These are phyloP conservation scores for Parnassius smintheus DNA, from an alignment of 2,888 invertebrate genomes.

Conservation along the genomic window DNA sequence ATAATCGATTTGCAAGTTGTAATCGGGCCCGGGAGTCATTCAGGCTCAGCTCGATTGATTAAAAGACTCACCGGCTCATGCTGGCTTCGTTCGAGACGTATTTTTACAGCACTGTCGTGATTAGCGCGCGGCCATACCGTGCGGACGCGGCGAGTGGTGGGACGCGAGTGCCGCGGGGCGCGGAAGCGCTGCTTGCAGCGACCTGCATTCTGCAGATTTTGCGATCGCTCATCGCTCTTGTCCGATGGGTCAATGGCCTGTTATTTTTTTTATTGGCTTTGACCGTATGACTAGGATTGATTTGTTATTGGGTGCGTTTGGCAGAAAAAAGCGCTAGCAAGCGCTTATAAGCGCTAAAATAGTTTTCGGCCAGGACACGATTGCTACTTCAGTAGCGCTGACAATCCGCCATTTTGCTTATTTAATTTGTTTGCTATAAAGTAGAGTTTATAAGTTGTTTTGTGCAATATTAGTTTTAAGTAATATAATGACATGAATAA, in stretches of 20 bases:
- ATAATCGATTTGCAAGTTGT: neutral
- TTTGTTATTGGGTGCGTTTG: too few species aligned
- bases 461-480: too few species aligned
- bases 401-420: too few species aligned
- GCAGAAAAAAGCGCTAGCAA: too few species aligned
- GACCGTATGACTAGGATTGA: slow-evolving; percentile 4
- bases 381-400: too few species aligned
- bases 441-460: too few species aligned
- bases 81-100: slow-evolving; percentile 38
- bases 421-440: too few species aligned
- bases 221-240: slow-evolving; percentile 38
- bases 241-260: slow-evolving; percentile 37
- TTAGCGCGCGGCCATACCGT: slow-evolving; percentile 53
- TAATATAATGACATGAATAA: too few species aligned
- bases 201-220: slow-evolving; percentile 43
- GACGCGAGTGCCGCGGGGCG: slow-evolving; percentile 57
- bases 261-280: slow-evolving; percentile 15
- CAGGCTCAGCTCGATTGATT: neutral
- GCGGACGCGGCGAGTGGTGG: slow-evolving; percentile 57
- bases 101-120: slow-evolving; percentile 42
- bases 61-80: slow-evolving; percentile 37
- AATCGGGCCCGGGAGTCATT: neutral
- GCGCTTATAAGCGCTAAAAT: too few species aligned
- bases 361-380: too few species aligned
- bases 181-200: slow-evolving; percentile 31